These are phyloP conservation scores for Chaetodon trifascialis DNA, from an alignment of 2,113 vertebrate genomes.

Conservation along the genomic window DNA sequence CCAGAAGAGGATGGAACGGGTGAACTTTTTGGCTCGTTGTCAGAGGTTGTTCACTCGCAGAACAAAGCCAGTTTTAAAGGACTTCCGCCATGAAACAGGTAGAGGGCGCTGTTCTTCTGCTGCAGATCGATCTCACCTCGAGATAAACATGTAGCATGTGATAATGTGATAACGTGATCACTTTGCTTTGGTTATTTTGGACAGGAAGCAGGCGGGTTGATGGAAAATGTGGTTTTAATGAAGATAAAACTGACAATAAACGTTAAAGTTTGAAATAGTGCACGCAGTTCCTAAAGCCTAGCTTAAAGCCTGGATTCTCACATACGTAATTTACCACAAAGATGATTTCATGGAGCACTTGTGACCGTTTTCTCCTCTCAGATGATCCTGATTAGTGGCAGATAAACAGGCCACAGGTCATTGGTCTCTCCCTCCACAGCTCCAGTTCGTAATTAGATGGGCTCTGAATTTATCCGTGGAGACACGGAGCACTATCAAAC, in stretches of 20 bases:
- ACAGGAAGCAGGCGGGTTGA: not conserved
- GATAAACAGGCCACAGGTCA: slow-evolving; percentile 39
- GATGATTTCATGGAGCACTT: not conserved
- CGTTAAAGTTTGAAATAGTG: not conserved
- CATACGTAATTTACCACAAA: not conserved
- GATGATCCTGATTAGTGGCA: slow-evolving; percentile 39
- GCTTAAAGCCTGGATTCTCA: not conserved
- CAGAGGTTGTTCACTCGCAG: no score
- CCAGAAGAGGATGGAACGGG: no score
- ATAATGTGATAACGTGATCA: no score
- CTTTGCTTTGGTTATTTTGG: not conserved
- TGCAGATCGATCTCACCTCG: no score
- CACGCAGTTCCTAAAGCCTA: no score
- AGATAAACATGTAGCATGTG: no score
- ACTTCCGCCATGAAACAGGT: no score
- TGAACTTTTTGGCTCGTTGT: no score
- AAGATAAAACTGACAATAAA: not conserved
- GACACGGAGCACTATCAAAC: slow-evolving; percentile 47
- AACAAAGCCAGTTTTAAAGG: no score
- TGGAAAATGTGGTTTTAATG: not conserved
- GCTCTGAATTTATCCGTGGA: slow-evolving; percentile 47
- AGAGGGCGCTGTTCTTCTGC: no score
- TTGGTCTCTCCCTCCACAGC: slow-evolving; percentile 24
- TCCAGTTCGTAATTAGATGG: slow-evolving; percentile 46
- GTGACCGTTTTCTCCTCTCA: slow-evolving; percentile 16